Percentiles rank a stretch among this genome's conserved stretches.
phyloP scores from a whole-genome alignment of 2,797 vertebrate species.

The Rachycentron canadum region DNA sequence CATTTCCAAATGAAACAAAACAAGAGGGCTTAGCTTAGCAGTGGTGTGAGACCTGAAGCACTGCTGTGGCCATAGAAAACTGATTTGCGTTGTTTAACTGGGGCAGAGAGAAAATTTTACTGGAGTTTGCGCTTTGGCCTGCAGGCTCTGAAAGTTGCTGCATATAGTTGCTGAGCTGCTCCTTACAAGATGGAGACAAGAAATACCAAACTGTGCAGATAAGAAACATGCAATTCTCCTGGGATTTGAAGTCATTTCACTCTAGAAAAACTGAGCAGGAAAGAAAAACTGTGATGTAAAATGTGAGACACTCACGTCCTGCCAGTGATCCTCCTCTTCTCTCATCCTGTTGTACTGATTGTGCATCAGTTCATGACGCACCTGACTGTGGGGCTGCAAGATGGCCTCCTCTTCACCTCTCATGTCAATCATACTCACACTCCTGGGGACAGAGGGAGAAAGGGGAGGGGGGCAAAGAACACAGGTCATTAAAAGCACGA shows the following conservation, averaged over 20 bases:
- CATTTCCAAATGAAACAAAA: constrained; percentile 24
- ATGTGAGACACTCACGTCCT: constrained; percentile 89
- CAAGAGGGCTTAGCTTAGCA: not conserved
- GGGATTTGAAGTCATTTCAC: not conserved
- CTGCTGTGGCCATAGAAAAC: constrained; percentile 16
- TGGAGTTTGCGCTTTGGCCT: not conserved
- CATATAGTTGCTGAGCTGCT: not conserved
- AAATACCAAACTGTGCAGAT: not conserved
- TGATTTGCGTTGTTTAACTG: constrained; percentile 19
- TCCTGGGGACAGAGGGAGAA: constrained; percentile 80
- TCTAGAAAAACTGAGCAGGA: not conserved
- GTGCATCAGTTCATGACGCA: constrained; percentile 94
- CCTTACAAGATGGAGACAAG: not conserved
- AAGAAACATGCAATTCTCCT: not conserved
- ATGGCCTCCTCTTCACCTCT: constrained; percentile 89
- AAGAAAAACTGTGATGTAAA: not conserved
- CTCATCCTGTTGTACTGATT: constrained; percentile 91
- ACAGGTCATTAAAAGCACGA: not conserved
- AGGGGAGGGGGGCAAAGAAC: not conserved
- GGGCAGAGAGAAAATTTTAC: constrained; percentile 3
- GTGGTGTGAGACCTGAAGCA: not conserved
- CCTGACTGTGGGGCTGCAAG: constrained; percentile 91
- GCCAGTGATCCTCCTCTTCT: constrained; percentile 97
- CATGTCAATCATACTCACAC: constrained; percentile 97
- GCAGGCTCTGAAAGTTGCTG: not conserved